These are phyloP conservation scores for Stichopus horrens DNA, from an alignment of 53 echinoderm and acorn worm species.

Conservation along the genomic window DNA sequence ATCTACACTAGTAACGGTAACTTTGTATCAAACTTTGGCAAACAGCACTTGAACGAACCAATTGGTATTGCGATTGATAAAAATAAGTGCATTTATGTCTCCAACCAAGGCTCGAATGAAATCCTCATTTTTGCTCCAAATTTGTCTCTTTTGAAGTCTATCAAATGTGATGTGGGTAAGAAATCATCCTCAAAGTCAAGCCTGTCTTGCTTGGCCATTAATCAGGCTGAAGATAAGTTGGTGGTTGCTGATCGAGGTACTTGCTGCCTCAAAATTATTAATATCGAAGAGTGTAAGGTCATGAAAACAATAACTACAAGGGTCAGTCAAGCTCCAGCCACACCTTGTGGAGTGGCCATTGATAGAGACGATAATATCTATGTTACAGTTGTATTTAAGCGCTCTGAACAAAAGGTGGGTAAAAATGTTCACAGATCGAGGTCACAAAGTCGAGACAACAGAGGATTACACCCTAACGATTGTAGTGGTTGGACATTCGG, in stretches of 20 bases:
- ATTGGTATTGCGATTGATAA: constrained; percentile 33
- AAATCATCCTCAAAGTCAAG: background rate
- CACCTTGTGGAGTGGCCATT: constrained; percentile 26
- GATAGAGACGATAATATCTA: constrained; percentile 42
- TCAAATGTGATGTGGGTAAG: background rate
- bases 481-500: too few species aligned
- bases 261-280: constrained; percentile 4
- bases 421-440: too few species aligned
- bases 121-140: constrained; percentile 1
- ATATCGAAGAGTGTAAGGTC: background rate
- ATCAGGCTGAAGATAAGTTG: constrained; percentile 30
- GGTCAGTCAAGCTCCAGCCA: constrained; percentile 21
- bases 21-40: background rate
- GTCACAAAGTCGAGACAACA: too few species aligned
- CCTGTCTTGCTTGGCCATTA: constrained; percentile 5
- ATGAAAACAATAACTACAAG: constrained; percentile 10
- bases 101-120: background rate
- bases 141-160: background rate
- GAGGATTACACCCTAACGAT: too few species aligned
- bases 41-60: background rate
- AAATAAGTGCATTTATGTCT: constrained; percentile 12
- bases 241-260: constrained; percentile 6
- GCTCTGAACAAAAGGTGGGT: background rate
- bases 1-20: background rate
- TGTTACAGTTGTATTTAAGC: constrained; percentile 10